A percentile compares a stretch with the other conserved stretches of the same genome.
Evolutionary conservation across 2,888 invertebrate species (phyloP).

Genomic region (Cephus spinipes): DNA sequence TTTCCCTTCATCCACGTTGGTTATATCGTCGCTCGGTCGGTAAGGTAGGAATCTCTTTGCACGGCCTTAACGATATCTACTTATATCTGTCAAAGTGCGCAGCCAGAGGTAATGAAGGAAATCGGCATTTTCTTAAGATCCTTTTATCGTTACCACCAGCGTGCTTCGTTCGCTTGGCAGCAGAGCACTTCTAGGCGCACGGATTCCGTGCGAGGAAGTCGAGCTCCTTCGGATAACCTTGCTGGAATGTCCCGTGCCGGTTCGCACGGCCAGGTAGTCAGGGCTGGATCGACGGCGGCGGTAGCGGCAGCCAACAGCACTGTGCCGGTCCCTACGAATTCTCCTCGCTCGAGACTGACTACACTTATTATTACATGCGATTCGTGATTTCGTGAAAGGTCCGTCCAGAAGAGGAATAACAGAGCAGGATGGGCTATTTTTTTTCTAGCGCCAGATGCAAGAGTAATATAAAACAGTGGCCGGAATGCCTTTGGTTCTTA

Average conservation of each 20-base stretch:
- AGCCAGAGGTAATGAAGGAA: background rate
- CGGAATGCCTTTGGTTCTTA: background rate
- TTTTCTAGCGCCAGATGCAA: no score
- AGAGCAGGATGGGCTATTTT: background rate
- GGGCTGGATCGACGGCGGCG: background rate
- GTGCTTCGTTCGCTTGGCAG: background rate
- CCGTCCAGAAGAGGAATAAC: background rate
- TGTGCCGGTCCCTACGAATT: background rate
- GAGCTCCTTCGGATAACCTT: slow-evolving; percentile 3
- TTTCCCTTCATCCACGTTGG: background rate
- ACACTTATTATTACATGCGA: background rate
- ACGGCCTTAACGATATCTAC: background rate
- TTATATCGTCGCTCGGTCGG: background rate
- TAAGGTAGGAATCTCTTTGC: background rate
- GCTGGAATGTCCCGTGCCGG: slow-evolving; percentile 5
- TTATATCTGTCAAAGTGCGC: no score
- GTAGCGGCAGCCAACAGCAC: background rate
- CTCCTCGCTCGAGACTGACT: background rate
- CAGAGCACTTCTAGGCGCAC: background rate
- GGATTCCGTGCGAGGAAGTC: background rate
- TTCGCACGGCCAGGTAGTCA: slow-evolving; percentile 6
- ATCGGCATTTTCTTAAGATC: background rate
- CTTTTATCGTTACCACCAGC: background rate
- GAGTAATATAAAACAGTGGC: background rate
- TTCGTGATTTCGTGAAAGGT: background rate